Base-by-base conservation (phyloP, 1,140 invertebrate genomes). In the Nymphalis io region DNA sequence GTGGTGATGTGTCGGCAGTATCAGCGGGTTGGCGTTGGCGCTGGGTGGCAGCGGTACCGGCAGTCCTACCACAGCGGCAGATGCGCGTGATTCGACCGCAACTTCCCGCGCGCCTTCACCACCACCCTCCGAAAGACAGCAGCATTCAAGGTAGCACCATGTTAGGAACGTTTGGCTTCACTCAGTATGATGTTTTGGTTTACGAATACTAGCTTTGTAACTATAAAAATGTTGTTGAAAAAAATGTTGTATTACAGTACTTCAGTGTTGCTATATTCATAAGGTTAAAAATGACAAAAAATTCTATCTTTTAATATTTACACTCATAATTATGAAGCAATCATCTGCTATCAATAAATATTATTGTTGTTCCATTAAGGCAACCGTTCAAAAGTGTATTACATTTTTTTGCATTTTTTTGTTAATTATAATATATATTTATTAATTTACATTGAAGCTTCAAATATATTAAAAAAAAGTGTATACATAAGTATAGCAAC, bases 11-110 rank as follows among this genome's bases (percentile, higher is more conserved):
- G 89, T 91, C 86, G 82, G 79, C 92, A 93, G 92, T 84, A 92
- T 93, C 86, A 90, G 84, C 87, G 92, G 92, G 76, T 76, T 93
- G 88, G 88, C 88, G 90, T 64, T 92, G 89, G 90, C 90, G 83
- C 86, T 92, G 69, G 91, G 89, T 72, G 82, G 90, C 74, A 90
- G 88, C 87, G 85, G 85, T 62, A 51, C 80, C 27, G 90, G 88
- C 81, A 90, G 86, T 55, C 89, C 89, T 38, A 75, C 83, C 51
- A 66, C 82, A 42, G 76, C 66, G 60, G 73, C 78, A 53, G 87
- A 88, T 64, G 72, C 84, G 23, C 81, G 85, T 33, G 85, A 84
- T 69, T 85, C 84, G 67, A 86, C 85, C 40, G 83, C 85, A 15
- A 83, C 86, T 18, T 89, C 88, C 58, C 86, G 88, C 53, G 88